A percentile compares a stretch with the other conserved stretches of the same genome.
phyloP scores from a whole-genome alignment of 2,888 invertebrate genomes.

The Panorpa germanica region DNA sequence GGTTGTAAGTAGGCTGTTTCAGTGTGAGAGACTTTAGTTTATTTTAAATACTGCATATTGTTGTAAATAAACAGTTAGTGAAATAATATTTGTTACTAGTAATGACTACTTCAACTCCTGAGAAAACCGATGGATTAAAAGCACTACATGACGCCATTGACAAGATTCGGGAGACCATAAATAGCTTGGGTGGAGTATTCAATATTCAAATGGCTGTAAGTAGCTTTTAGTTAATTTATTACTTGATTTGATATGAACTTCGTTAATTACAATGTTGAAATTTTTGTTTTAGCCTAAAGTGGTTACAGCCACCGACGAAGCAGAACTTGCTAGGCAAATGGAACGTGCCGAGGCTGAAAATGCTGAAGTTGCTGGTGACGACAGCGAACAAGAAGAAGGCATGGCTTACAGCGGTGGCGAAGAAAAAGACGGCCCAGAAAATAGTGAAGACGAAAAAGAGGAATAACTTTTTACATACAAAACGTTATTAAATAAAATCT shows the following conservation, averaged over 20 bases:
- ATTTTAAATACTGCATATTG: background rate
- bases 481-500: no score
- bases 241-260: background rate
- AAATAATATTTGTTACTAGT: slow-evolving; percentile 31
- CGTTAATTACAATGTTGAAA: slow-evolving; percentile 5
- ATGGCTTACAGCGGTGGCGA: slow-evolving; percentile 22
- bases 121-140: slow-evolving; percentile 83
- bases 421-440: slow-evolving; percentile 16
- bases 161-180: slow-evolving; percentile 68
- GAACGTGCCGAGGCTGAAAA: slow-evolving; percentile 91
- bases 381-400: slow-evolving; percentile 42
- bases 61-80: slow-evolving; percentile 10
- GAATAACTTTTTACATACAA: no score
- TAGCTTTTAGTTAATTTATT: no score
- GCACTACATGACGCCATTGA: slow-evolving; percentile 79
- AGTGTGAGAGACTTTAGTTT: slow-evolving; percentile 3
- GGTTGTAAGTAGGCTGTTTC: no score
- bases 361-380: slow-evolving; percentile 82
- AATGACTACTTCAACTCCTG: slow-evolving; percentile 96
- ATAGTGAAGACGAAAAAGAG: slow-evolving; percentile 10
- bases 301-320: slow-evolving; percentile 95
- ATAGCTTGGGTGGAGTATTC: slow-evolving; percentile 74
- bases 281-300: slow-evolving; percentile 62
- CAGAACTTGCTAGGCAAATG: slow-evolving; percentile 83
- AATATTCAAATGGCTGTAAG: slow-evolving; percentile 85